phyloP scores from a whole-genome alignment of 2,113 vertebrate genomes.

The Stomatorhinus ivindoensis region DNA sequence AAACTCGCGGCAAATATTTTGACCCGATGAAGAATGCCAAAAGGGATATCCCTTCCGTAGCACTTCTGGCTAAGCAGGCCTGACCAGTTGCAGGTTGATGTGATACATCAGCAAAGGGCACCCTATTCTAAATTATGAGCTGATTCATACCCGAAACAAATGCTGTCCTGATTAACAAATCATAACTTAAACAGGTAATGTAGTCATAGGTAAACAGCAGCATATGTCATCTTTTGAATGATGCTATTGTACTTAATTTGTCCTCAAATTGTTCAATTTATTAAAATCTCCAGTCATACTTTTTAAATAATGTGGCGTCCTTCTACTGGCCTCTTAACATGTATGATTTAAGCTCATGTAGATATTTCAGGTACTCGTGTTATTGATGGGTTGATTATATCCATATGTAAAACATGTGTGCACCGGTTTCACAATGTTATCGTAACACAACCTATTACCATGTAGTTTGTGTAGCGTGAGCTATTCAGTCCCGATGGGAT shows the following conservation, averaged over 20 bases:
- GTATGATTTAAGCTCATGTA: background rate
- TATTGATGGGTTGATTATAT: background rate
- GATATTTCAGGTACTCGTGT: background rate
- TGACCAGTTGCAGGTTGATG: background rate
- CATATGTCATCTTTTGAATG: background rate
- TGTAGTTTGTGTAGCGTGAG: background rate
- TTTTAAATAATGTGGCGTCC: background rate
- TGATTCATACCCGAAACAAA: background rate
- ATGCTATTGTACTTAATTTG: background rate
- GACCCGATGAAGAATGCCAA: background rate
- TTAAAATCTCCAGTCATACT: background rate
- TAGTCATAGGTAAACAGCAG: background rate
- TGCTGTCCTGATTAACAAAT: background rate
- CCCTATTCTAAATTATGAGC: background rate
- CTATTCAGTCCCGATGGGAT: background rate
- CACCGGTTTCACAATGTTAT: background rate
- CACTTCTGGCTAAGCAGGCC: background rate
- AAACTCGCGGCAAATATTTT: background rate
- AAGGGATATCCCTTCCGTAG: background rate
- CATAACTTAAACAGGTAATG: background rate
- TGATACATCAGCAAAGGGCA: background rate
- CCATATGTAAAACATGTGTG: background rate
- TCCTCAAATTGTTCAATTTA: background rate
- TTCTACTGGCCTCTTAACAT: background rate
- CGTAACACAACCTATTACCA: background rate